These are phyloP conservation scores for Apodemia duryi DNA, from an alignment of 2,888 invertebrate species.

Conservation along the genomic window DNA sequence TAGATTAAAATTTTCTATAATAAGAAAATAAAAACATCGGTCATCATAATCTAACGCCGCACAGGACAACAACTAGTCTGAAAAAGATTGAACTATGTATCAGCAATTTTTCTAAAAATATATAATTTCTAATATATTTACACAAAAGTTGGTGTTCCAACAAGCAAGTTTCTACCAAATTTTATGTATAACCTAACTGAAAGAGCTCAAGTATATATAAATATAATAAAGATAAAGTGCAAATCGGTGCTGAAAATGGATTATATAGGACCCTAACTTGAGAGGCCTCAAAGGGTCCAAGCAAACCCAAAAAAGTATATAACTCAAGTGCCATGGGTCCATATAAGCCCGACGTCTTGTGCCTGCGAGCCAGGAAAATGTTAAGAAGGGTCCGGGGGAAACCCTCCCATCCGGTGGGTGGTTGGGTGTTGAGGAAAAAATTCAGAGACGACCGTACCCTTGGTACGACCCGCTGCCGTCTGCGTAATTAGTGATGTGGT, in stretches of 20 bases:
- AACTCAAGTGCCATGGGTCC: slow-evolving; percentile 67
- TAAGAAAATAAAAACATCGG: too few relatives aligned
- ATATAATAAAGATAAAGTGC: slow-evolving; percentile 64
- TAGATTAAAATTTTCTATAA: too few relatives aligned
- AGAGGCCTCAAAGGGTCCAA: slow-evolving; percentile 67
- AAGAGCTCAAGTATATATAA: too few relatives aligned
- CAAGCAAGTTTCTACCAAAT: slow-evolving; percentile 49
- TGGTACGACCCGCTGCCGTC: slow-evolving; percentile 72
- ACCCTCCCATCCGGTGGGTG: slow-evolving; percentile 56
- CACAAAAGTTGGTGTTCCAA: background rate
- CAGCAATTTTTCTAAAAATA: background rate
- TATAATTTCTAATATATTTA: too few relatives aligned
- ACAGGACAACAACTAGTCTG: background rate
- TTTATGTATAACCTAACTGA: slow-evolving; percentile 52
- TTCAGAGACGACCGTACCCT: slow-evolving; percentile 73
- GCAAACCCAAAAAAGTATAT: slow-evolving; percentile 77
- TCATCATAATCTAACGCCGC: background rate
- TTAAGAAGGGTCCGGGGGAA: slow-evolving; percentile 75
- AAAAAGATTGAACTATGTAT: background rate
- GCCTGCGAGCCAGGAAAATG: slow-evolving; percentile 74
- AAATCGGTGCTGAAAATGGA: slow-evolving; percentile 60
- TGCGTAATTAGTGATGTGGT: slow-evolving; percentile 76
- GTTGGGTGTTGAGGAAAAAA: slow-evolving; percentile 63
- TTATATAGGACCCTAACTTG: slow-evolving; percentile 69
- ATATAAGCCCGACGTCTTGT: slow-evolving; percentile 69